Evolutionary conservation across 2,888 invertebrate species (phyloP).

Genomic region (Merodon equestris): DNA sequence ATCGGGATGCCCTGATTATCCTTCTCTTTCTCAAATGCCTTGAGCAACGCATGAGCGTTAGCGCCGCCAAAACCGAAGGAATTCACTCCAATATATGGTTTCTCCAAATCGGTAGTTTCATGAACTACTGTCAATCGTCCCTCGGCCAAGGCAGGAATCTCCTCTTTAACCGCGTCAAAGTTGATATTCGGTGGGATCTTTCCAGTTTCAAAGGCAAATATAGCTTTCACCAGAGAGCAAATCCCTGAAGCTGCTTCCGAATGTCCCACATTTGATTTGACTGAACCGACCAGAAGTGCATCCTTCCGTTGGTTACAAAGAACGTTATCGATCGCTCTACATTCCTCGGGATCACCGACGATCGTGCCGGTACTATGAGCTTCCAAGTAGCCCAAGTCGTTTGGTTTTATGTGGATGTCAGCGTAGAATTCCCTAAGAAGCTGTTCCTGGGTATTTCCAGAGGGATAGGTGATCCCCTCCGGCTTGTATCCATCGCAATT

Average conservation of each 20-base stretch:
- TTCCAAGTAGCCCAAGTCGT: constrained; percentile 87
- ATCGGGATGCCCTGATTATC: constrained; percentile 81
- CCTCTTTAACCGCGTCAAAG: constrained; percentile 83
- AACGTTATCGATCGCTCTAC: constrained; percentile 88
- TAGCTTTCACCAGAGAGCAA: constrained; percentile 89
- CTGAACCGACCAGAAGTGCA: constrained; percentile 91
- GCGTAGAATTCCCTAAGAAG: constrained; percentile 84
- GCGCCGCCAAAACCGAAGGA: constrained; percentile 97
- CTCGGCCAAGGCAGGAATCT: constrained; percentile 82
- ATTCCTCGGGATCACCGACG: constrained; percentile 95
- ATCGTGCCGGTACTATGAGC: constrained; percentile 91
- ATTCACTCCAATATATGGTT: constrained; percentile 90
- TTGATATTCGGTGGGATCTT: constrained; percentile 92
- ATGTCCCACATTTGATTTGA: constrained; percentile 97
- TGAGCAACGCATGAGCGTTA: constrained; percentile 81
- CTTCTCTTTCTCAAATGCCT: constrained; percentile 73
- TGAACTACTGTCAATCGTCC: constrained; percentile 86
- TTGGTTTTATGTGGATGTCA: constrained; percentile 86
- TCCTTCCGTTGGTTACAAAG: constrained; percentile 87
- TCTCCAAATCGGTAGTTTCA: constrained; percentile 84
- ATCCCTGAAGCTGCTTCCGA: constrained; percentile 92
- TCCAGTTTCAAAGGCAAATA: constrained; percentile 89
- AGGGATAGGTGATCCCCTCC: constrained; percentile 85
- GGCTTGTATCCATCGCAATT: constrained; percentile 89
- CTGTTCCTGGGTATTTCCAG: constrained; percentile 83